Percentiles rank a stretch among this genome's conserved stretches.
phyloP scores from a whole-genome alignment of 1,140 invertebrate species.

The Drosophila orena region DNA sequence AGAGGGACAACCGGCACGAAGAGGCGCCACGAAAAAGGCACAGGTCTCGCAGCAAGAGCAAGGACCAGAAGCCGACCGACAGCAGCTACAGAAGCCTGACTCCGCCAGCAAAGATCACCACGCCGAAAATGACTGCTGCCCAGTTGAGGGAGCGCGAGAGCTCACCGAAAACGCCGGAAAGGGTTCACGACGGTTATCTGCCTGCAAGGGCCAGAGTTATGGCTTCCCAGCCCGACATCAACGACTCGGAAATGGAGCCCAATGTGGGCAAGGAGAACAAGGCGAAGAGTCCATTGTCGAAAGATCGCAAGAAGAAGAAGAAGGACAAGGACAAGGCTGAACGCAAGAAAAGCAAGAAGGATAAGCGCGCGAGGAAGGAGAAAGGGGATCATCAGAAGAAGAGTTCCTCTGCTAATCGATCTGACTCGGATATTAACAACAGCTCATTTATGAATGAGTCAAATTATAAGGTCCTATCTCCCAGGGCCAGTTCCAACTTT shows the following conservation, averaged over 20 bases:
- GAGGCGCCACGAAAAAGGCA: conserved; percentile 52
- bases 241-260: conserved; percentile 16
- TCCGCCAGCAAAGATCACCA: conserved; percentile 51
- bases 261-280: conserved; percentile 59
- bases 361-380: conserved; percentile 83
- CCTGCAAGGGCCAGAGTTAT: not conserved
- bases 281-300: conserved; percentile 45
- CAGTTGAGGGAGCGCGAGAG: conserved; percentile 26
- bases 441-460: conserved; percentile 8
- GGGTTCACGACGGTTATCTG: conserved; percentile 16
- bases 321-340: conserved; percentile 80
- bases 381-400: conserved; percentile 47
- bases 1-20: conserved; percentile 6
- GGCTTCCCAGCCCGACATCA: conserved; percentile 3
- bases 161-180: conserved; percentile 62
- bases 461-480: conserved; percentile 11
- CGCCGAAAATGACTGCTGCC: conserved; percentile 27
- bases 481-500: conserved; percentile 2
- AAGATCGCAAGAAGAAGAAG: conserved; percentile 86
- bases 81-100: conserved; percentile 54
- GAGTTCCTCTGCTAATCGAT: conserved; percentile 28
- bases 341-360: conserved; percentile 69
- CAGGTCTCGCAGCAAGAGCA: conserved; percentile 44
- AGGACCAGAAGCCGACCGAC: conserved; percentile 36
- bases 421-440: conserved; percentile 31